Percentiles rank a stretch among this genome's conserved stretches.
Conservation (phyloP, 2,113 vertebrate species). For the Grallaria varia region DNA sequence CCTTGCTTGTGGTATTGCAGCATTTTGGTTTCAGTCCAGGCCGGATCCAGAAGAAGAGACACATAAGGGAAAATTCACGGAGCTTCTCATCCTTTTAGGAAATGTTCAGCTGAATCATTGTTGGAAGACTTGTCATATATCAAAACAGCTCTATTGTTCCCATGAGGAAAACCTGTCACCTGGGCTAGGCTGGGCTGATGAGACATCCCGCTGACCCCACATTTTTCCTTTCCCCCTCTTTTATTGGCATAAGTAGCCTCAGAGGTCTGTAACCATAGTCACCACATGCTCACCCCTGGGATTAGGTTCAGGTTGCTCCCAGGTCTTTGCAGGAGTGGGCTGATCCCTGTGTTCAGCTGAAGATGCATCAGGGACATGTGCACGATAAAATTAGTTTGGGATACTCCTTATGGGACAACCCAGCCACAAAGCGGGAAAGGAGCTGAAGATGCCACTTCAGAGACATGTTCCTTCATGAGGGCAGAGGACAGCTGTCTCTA, state of each 20-base stretch:
- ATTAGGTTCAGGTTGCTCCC: background rate
- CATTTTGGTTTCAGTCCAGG: background rate
- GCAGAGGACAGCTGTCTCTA: background rate
- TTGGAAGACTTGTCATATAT: background rate
- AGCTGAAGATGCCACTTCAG: background rate
- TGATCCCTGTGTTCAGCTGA: background rate
- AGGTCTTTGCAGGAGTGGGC: background rate
- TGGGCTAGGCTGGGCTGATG: background rate
- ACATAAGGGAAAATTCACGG: background rate
- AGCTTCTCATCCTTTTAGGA: background rate
- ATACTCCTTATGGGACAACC: background rate
- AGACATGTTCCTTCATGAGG: fast-evolving
- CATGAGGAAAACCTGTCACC: background rate
- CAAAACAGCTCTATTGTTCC: background rate
- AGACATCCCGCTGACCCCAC: background rate
- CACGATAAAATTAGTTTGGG: background rate
- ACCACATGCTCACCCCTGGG: background rate
- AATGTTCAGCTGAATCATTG: fast-evolving
- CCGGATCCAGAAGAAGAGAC: background rate
- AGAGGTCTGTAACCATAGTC: background rate
- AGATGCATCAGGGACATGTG: background rate
- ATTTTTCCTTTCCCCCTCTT: background rate
- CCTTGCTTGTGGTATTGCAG: background rate
- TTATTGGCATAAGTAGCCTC: background rate
- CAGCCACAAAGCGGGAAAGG: background rate